Evolutionary conservation across 1,140 invertebrate genomes (phyloP).

Genomic region (Macrobrachium nipponense): DNA sequence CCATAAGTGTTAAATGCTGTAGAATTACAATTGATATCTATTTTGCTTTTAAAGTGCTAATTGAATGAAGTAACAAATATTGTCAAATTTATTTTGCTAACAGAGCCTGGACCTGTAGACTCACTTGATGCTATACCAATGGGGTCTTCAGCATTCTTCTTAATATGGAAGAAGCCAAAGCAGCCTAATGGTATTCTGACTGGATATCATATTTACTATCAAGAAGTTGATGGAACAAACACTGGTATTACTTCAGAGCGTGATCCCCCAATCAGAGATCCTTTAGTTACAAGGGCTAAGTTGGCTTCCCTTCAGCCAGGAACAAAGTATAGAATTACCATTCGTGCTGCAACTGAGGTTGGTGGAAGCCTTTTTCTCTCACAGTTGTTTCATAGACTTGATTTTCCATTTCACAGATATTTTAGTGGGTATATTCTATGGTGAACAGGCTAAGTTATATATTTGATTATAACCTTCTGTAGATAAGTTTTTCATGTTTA

Average conservation of each 20-base stretch:
- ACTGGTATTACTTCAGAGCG: constrained; percentile 77
- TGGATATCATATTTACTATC: constrained; percentile 93
- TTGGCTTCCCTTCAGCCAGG: constrained; percentile 84
- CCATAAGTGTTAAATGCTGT: no score
- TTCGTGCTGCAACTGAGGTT: constrained; percentile 78
- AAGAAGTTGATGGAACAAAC: constrained; percentile 80
- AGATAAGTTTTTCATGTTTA: constrained; percentile 52
- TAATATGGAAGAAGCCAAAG: constrained; percentile 92
- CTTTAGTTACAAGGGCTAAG: constrained; percentile 79
- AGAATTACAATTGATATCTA: no score
- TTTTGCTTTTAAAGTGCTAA: constrained; percentile 1
- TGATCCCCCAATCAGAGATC: constrained; percentile 81
- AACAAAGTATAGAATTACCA: constrained; percentile 90
- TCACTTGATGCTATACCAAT: constrained; percentile 85
- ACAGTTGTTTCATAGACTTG: constrained; percentile 9
- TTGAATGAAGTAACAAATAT: constrained; percentile 39
- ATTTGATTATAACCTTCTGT: neutral
- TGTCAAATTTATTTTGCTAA: constrained; percentile 47
- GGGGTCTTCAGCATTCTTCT: constrained; percentile 87
- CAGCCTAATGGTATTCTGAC: constrained; percentile 93
- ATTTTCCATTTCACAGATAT: constrained; percentile 58
- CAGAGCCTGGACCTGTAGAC: constrained; percentile 87
- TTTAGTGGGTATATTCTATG: constrained; percentile 14
- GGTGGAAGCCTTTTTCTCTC: constrained; percentile 36
- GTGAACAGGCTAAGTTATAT: neutral